Evolutionary conservation across 2,797 vertebrate species (phyloP).

Genomic region (Tinamus major): DNA sequence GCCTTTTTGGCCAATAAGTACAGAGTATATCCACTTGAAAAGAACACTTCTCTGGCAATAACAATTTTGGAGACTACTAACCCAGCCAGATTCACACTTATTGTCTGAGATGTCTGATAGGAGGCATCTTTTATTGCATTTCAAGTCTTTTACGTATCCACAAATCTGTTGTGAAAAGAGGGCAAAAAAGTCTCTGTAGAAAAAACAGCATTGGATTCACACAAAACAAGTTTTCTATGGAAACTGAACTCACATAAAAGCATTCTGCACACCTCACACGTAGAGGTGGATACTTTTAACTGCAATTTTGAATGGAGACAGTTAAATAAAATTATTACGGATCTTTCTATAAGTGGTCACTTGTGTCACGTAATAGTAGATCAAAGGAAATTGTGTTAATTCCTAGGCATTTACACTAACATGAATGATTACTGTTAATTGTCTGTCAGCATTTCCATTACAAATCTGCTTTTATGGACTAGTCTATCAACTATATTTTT

Average conservation of each 20-base stretch:
- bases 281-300: background rate
- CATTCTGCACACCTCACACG: background rate
- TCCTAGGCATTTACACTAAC: slow-evolving; percentile 46
- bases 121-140: background rate
- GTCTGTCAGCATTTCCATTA: slow-evolving; percentile 9
- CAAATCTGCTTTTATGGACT: background rate
- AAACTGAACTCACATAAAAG: background rate
- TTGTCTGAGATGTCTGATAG: background rate
- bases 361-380: slow-evolving; percentile 28
- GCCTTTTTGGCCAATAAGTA: background rate
- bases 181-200: background rate
- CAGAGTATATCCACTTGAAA: background rate
- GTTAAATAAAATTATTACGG: background rate
- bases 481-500: background rate
- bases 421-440: background rate
- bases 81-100: background rate
- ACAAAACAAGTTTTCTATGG: background rate
- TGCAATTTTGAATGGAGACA: background rate
- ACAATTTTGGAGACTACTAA: background rate
- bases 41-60: background rate
- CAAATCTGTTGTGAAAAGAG: background rate
- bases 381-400: slow-evolving; percentile 42
- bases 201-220: background rate
- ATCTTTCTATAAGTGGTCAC: slow-evolving; percentile 32
- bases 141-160: background rate